phyloP scores from a whole-genome alignment of 2,113 vertebrate genomes.

The Aleadryas rufinucha region DNA sequence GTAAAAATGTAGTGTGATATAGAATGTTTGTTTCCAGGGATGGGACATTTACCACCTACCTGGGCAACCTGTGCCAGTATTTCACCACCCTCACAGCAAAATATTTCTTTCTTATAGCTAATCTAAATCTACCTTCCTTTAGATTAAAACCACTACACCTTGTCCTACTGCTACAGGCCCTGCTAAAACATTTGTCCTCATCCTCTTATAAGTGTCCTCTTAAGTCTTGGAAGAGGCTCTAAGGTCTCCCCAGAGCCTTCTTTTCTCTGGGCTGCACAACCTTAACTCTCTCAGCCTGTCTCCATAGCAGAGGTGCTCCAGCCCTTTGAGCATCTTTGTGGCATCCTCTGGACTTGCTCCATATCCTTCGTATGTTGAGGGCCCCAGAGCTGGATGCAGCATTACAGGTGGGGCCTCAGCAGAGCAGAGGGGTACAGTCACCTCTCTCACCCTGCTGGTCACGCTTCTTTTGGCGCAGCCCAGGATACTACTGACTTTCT shows the following conservation, averaged over 20 bases:
- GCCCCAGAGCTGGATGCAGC: not conserved
- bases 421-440: not conserved
- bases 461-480: not conserved
- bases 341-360: not conserved
- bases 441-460: fast-evolving
- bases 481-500: not conserved
- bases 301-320: not conserved
- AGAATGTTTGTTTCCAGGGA: not conserved
- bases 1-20: not conserved
- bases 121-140: not conserved
- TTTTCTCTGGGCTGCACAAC: not conserved
- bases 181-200: not conserved
- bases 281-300: not conserved
- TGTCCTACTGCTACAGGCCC: not conserved
- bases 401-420: not conserved
- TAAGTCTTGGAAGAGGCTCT: not conserved
- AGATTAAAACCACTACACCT: not conserved
- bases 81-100: not conserved
- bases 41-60: too few relatives aligned
- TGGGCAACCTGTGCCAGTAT: not conserved
- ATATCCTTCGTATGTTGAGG: not conserved
- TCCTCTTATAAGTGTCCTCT: not conserved
- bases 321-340: not conserved
- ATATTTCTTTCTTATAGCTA: not conserved
- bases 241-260: not conserved